These are phyloP conservation scores for Hemicrepidius hirtus DNA, from an alignment of 2,888 invertebrate genomes.

Conservation along the genomic window DNA sequence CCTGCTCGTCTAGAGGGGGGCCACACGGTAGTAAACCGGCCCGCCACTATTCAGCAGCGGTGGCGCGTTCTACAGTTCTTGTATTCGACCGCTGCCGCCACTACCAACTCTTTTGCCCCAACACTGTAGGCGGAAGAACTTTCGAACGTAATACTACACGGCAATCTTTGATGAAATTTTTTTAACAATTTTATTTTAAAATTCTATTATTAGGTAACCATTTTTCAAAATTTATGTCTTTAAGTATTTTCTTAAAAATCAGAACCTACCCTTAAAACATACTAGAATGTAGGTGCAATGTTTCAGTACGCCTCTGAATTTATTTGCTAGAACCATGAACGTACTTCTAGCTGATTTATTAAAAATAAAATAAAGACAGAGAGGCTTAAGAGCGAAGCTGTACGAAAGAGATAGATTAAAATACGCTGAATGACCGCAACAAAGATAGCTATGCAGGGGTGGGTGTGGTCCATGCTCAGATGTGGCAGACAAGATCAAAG, in stretches of 20 bases:
- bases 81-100: slow-evolving; percentile 56
- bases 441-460: slow-evolving; percentile 24
- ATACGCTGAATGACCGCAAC: slow-evolving; percentile 21
- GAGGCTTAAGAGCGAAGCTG: not conserved
- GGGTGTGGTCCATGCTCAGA: slow-evolving; percentile 56
- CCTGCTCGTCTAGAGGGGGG: slow-evolving; percentile 60
- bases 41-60: slow-evolving; percentile 69
- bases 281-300: no score
- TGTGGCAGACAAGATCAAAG: slow-evolving; percentile 59
- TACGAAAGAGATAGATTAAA: slow-evolving; percentile 37
- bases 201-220: no score
- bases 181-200: no score
- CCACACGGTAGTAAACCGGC: slow-evolving; percentile 65
- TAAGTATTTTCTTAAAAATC: no score
- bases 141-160: not conserved
- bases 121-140: slow-evolving; percentile 41
- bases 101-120: slow-evolving; percentile 38
- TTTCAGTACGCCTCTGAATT: slow-evolving; percentile 17
- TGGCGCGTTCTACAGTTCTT: slow-evolving; percentile 69
- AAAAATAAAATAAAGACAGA: slow-evolving; percentile 26
- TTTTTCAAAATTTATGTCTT: no score
- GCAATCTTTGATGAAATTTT: no score
- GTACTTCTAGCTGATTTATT: slow-evolving; percentile 20
- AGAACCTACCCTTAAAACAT: no score
- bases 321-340: slow-evolving; percentile 4